These are phyloP conservation scores for Scaptomyza montana DNA, from an alignment of 1,140 invertebrate genomes.

Conservation along the genomic window DNA sequence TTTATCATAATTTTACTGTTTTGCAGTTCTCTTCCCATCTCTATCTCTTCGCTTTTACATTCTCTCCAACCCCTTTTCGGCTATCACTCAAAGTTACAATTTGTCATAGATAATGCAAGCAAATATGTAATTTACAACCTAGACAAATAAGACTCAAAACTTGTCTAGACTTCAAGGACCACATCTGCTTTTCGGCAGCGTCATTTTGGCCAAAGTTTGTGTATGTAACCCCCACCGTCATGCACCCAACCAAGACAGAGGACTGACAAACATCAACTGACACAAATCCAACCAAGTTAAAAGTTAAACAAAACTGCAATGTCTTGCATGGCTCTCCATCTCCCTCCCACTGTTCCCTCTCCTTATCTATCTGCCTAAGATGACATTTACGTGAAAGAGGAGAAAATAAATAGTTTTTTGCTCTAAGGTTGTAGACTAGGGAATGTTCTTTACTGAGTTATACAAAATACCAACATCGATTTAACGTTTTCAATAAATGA, in stretches of 20 bases:
- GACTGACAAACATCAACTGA: constrained; percentile 42
- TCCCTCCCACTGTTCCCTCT: background rate
- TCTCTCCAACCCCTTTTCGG: background rate
- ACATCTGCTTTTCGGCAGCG: constrained; percentile 39
- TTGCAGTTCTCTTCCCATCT: background rate
- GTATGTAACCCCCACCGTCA: background rate
- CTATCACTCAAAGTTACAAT: constrained; percentile 16
- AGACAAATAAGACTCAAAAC: constrained; percentile 48
- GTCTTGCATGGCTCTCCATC: constrained; percentile 14
- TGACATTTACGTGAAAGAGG: constrained; percentile 23
- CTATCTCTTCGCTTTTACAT: background rate
- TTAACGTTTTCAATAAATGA: too few relatives aligned
- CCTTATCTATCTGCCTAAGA: constrained; percentile 11
- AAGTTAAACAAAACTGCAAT: constrained; percentile 66
- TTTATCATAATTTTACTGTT: background rate
- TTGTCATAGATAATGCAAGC: constrained; percentile 49
- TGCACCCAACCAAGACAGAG: background rate
- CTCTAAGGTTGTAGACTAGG: background rate
- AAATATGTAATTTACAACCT: constrained; percentile 55
- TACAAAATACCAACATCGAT: too few relatives aligned
- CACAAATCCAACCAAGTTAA: constrained; percentile 64
- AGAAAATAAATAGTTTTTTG: constrained; percentile 4
- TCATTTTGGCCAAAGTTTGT: constrained; percentile 33
- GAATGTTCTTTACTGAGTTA: constrained; percentile 8
- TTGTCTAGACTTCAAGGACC: constrained; percentile 42